Percentiles rank a stretch among this genome's conserved stretches.
Conservation (phyloP, 2,888 invertebrate genomes). For the Nemotelus nigrinus region DNA sequence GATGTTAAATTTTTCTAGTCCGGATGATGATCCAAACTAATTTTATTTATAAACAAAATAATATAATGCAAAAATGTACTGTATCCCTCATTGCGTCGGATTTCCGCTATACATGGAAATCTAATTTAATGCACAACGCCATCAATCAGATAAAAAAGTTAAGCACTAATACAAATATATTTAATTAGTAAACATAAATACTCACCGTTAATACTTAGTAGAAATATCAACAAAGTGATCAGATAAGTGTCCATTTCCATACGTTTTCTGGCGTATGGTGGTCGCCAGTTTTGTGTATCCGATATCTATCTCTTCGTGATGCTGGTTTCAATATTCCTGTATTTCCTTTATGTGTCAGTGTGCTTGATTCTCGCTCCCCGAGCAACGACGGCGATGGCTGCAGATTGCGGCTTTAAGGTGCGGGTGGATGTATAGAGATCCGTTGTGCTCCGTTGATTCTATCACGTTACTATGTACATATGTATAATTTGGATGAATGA, state of each 20-base stretch:
- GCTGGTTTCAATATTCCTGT: slow-evolving; percentile 23
- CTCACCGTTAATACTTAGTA: slow-evolving; percentile 52
- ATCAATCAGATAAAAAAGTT: too few relatives aligned
- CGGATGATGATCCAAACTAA: too few relatives aligned
- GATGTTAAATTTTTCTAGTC: too few relatives aligned
- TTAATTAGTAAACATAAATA: slow-evolving; percentile 16
- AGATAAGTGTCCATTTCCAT: slow-evolving; percentile 52
- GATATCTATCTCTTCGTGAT: slow-evolving; percentile 11
- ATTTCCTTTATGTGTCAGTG: slow-evolving; percentile 3
- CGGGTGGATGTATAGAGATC: slow-evolving; percentile 25
- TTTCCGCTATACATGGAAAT: too few relatives aligned
- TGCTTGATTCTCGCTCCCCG: not conserved
- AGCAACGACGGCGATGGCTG: not conserved
- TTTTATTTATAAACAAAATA: too few relatives aligned
- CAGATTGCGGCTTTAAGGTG: slow-evolving; percentile 5
- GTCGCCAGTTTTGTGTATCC: slow-evolving; percentile 44
- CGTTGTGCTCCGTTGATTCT: not conserved
- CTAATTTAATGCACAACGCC: too few relatives aligned
- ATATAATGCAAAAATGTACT: too few relatives aligned
- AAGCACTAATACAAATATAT: not conserved
- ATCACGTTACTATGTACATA: slow-evolving; percentile 11
- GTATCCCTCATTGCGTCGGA: too few relatives aligned
- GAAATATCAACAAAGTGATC: slow-evolving; percentile 51
- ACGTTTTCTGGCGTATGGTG: slow-evolving; percentile 47
- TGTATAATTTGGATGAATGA: slow-evolving; percentile 24